Evolutionary conservation across 2,888 invertebrate genomes (phyloP).

Genomic region (Altica lythri): DNA sequence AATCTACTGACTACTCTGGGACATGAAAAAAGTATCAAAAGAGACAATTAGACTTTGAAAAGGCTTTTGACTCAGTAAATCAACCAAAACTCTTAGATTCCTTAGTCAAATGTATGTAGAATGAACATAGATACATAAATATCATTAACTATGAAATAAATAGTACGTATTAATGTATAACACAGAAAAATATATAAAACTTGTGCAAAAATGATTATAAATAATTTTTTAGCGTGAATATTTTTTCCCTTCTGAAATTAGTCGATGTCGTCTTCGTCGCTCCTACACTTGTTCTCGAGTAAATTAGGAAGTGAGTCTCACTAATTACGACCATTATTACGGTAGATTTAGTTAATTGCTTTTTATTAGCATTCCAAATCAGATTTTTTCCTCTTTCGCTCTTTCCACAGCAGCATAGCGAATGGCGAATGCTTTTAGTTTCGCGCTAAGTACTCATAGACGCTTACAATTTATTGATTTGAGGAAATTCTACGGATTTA

Average conservation of each 20-base stretch:
- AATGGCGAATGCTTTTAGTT: constrained; percentile 10
- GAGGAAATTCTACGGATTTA: constrained; percentile 3
- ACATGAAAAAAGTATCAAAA: not conserved
- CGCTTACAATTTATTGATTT: constrained; percentile 8
- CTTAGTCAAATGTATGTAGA: too few species aligned
- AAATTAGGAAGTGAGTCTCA: constrained; percentile 27
- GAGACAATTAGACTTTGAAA: not conserved
- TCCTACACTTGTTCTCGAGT: constrained; percentile 16
- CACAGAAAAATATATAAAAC: too few species aligned
- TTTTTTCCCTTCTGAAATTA: constrained; percentile 17
- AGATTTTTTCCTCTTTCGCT: constrained; percentile 17
- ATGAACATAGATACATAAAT: too few species aligned
- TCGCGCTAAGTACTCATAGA: constrained; percentile 8
- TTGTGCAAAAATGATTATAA: too few species aligned
- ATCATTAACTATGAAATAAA: too few species aligned
- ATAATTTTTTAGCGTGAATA: not conserved
- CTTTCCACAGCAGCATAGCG: not conserved
- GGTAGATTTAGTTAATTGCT: constrained; percentile 30
- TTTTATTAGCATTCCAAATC: constrained; percentile 32
- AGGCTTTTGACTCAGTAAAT: not conserved
- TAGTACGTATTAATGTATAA: too few species aligned
- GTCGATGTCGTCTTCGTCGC: constrained; percentile 18
- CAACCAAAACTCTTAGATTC: too few species aligned
- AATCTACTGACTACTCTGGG: too few species aligned
- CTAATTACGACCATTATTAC: constrained; percentile 29